Evolutionary conservation across 2,113 vertebrate species (phyloP), one percentile per base, ranked within the genome.

Genomic region (Butorides virescens): DNA sequence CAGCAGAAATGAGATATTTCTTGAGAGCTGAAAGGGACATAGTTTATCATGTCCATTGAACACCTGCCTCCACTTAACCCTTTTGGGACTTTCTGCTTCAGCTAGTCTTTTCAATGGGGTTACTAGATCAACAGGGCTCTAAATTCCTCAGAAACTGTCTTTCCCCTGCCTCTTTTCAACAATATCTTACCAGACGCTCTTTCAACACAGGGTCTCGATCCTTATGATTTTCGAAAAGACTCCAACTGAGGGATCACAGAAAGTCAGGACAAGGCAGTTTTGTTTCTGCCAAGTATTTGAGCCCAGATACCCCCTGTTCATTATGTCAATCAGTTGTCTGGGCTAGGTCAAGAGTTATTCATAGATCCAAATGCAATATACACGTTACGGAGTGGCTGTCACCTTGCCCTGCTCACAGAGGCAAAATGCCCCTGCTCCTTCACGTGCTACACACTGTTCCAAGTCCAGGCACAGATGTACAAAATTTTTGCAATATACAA

Each of bases 41-140:
- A 81, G 80, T 77, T 96, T 82, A 83, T 95, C 83, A 39, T 88
- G 66, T 86, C 87, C 84, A 77, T 18, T 18, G 97, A 98, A 98
- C 97, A 98, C 97, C 98, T 98, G 97, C 98, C 98, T 98, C 97
- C 98, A 98, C 97, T 98, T 98, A 98, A 98, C 97, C 98, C 97
- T 97, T 97, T 96, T 90, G 96, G 97, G 96, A 96, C 97, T 98
- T 99, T 98, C 98, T 98, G 98, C 98, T 97, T 98, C 97, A 98
- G 97, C 97, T 98, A 95, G 90, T 97, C 97, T 95, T 98, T 98
- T 98, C 98, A 98, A 91, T 82, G 93, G 92, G 37, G 55, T 96
- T 91, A 95, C 88, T 6, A 92, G 90, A 97, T 97, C 96, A 96
- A 90, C 93, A 92, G 93, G 94, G 92, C 95, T 91, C 90, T 37